Percentiles rank a stretch among this genome's conserved stretches.
These are phyloP conservation scores for Cryptotermes secundus DNA, from an alignment of 1,140 invertebrate species.

Conservation along the genomic window DNA sequence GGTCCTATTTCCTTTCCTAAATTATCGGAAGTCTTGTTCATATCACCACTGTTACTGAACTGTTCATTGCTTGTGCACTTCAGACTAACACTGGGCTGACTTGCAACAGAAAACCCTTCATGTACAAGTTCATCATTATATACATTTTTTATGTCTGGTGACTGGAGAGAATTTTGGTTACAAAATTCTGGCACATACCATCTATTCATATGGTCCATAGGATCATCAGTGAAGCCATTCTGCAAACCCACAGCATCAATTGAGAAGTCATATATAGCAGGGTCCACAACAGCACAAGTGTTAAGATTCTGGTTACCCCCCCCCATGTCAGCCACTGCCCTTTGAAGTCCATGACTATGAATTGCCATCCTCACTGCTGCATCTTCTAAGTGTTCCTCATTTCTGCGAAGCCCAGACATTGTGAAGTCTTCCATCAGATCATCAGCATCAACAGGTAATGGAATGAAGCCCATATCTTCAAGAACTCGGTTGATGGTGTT, in stretches of 20 bases:
- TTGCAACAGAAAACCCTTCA: background rate
- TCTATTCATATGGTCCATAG: background rate
- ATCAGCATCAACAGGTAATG: constrained; percentile 51
- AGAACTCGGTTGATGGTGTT: constrained; percentile 70
- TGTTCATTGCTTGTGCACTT: background rate
- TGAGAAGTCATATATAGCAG: background rate
- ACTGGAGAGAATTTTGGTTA: background rate
- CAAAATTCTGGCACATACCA: background rate
- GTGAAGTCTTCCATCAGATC: constrained; percentile 47
- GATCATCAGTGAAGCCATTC: background rate
- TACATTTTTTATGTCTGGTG: background rate
- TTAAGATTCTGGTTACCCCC: background rate
- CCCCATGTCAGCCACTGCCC: constrained; percentile 23
- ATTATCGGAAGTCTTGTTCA: background rate
- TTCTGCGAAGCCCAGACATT: constrained; percentile 43
- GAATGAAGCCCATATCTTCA: constrained; percentile 51
- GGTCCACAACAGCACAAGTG: background rate
- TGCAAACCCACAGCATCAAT: background rate
- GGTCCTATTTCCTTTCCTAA: background rate
- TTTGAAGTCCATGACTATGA: constrained; percentile 59
- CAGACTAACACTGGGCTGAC: background rate
- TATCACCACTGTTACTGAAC: background rate
- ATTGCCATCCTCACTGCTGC: constrained; percentile 66
- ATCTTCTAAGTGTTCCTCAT: constrained; percentile 61
- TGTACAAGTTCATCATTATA: background rate